These are phyloP conservation scores for Epsilonema sp. DNA, from an alignment of 2,888 invertebrate species.

Conservation along the genomic window DNA sequence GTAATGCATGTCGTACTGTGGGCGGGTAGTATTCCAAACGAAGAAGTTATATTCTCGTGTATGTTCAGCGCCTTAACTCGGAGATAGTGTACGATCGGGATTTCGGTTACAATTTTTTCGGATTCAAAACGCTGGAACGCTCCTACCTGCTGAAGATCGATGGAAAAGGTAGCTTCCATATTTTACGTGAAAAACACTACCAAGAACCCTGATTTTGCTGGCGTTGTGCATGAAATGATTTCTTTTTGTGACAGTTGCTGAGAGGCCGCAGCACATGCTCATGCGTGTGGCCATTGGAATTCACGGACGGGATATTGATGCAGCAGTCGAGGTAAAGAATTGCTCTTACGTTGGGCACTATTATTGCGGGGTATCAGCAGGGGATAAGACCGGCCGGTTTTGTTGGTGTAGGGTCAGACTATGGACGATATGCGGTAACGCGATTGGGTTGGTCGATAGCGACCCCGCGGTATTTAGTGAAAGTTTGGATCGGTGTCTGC, in stretches of 20 bases:
- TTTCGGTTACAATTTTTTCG: conserved; percentile 90
- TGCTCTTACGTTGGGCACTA: too few species aligned
- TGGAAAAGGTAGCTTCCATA: conserved; percentile 49
- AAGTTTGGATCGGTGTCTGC: too few species aligned
- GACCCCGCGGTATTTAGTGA: too few species aligned
- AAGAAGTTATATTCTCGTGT: too few species aligned
- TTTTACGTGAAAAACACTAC: too few species aligned
- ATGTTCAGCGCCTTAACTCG: conserved; percentile 50
- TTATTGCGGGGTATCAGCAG: too few species aligned
- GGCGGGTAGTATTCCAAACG: not conserved
- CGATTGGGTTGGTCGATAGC: too few species aligned
- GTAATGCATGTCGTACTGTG: too few species aligned
- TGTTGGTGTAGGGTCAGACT: too few species aligned
- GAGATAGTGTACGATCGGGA: conserved; percentile 91
- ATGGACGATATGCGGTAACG: too few species aligned
- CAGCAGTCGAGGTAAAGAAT: conserved; percentile 49
- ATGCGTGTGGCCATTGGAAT: conserved; percentile 94
- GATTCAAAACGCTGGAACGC: conserved; percentile 91
- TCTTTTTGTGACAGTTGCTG: conserved; percentile 43
- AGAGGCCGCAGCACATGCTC: conserved; percentile 92
- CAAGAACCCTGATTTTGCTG: not conserved
- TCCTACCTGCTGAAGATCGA: conserved; percentile 80
- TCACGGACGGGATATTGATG: conserved; percentile 74
- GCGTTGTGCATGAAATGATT: not conserved
- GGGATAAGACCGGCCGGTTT: too few species aligned